These are phyloP conservation scores for Hestina assimilis DNA, from an alignment of 1,140 invertebrate genomes.

Conservation along the genomic window DNA sequence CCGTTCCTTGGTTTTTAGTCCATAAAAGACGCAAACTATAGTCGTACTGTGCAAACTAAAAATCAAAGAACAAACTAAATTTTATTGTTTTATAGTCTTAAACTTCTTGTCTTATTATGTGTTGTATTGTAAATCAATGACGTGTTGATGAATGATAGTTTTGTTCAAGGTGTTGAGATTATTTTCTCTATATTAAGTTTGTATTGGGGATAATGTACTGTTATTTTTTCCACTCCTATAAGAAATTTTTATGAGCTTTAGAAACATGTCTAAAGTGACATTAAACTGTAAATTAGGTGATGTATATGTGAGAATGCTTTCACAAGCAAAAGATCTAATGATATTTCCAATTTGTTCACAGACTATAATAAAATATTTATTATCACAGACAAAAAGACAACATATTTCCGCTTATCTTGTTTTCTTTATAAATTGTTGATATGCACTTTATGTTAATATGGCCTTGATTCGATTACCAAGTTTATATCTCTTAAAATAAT, in stretches of 20 bases:
- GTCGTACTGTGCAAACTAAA: too few relatives aligned
- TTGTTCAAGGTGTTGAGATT: background rate
- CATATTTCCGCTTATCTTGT: background rate
- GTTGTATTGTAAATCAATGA: too few relatives aligned
- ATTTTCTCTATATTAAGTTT: constrained; percentile 46
- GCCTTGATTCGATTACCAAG: background rate
- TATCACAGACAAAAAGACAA: background rate
- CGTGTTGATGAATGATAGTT: too few relatives aligned
- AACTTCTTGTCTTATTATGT: too few relatives aligned
- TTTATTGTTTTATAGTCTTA: too few relatives aligned
- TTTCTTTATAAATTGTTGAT: background rate
- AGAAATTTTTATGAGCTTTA: constrained; percentile 53
- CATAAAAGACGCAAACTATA: constrained; percentile 6
- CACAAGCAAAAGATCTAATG: constrained; percentile 10
- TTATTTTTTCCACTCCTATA: constrained; percentile 16
- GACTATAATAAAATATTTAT: constrained; percentile 6
- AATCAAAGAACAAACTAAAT: too few relatives aligned
- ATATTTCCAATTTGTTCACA: constrained; percentile 13
- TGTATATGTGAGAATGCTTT: constrained; percentile 65
- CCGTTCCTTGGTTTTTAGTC: constrained; percentile 16
- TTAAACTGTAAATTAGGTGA: constrained; percentile 69
- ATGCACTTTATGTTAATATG: constrained; percentile 3
- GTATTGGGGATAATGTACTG: constrained; percentile 34
- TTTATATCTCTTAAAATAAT: background rate
- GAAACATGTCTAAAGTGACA: constrained; percentile 53